Evolutionary conservation across 2,113 vertebrate species (phyloP), one percentile per base, ranked within the genome.

Genomic region (Alosa alosa): DNA sequence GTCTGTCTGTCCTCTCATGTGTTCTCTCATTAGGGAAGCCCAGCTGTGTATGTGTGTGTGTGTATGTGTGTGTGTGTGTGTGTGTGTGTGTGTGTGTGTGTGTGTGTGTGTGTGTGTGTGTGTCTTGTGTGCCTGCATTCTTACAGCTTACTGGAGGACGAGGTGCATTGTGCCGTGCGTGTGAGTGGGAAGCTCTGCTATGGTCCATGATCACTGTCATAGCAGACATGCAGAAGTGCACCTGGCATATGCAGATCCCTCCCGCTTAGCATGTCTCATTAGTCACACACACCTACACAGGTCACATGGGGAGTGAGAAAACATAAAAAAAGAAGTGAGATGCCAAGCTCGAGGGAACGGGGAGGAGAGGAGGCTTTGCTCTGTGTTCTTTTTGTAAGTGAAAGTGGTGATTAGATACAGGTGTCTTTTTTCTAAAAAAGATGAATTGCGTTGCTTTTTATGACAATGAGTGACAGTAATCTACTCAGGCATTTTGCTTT

Each of bases 241-340:
- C 72, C 72, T 78, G 72, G 72, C 72, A 36, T 57, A 18, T 36
- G 72, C 72, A 36, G 10, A 78, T 41, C 39, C 72, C 72, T 15
- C 31, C 72, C 31, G 72, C 72, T 78, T 78, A 39, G 72, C 72
- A 78, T 78, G 72, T 68, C 31, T 78, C 25, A 39, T 75, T 36
- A 36, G n/a, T 72, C 72, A 78, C 64, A n/a, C 64, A 72, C 72
- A 78, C 72, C 72, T 78, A 20, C 55, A 60, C 55, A 60, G 18
- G 72, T 17, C 72, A 78, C 72, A 78, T 10, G 31, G 72, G 17
- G 31, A 10, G 36, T 39, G 72, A 39, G 31, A 41, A 36, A 13
- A 78, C 20, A 60, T 18, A 22, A 60, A 60, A 1, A 22, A 60
- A 60, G 20, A 78, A 78, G 36, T 39, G 72, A 39, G 25, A 78